Evolutionary conservation across 2,113 vertebrate species (phyloP).

Genomic region (Albula glossodonta): DNA sequence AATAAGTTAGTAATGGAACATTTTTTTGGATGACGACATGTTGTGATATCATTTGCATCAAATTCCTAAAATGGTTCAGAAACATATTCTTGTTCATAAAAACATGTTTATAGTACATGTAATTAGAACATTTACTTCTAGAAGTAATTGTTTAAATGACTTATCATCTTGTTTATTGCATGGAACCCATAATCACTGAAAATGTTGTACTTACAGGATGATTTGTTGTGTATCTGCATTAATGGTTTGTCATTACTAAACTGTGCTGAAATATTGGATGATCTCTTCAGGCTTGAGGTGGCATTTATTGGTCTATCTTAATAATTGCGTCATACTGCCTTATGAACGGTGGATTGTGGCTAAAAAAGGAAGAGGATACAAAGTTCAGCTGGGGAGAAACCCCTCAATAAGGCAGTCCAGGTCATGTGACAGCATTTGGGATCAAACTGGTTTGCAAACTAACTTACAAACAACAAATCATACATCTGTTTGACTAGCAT

Average conservation of each 20-base stretch:
- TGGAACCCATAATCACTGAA: neutral
- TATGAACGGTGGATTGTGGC: neutral
- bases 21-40: neutral
- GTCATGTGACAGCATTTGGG: neutral
- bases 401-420: neutral
- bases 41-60: too few relatives aligned
- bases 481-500: neutral
- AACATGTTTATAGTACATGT: too few relatives aligned
- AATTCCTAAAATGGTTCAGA: neutral
- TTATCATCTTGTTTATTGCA: conserved; percentile 23
- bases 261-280: too few relatives aligned
- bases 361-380: neutral
- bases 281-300: neutral
- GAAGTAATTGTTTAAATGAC: too few relatives aligned
- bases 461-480: neutral
- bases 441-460: neutral
- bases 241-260: too few relatives aligned
- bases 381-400: neutral
- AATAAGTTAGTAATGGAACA: neutral
- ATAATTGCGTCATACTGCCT: neutral
- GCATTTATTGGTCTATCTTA: conserved; percentile 13
- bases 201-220: too few relatives aligned
- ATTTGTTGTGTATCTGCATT: too few relatives aligned
- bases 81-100: neutral
- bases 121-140: too few relatives aligned